Evolutionary conservation across 2,888 invertebrate genomes (phyloP), one percentile per base, ranked within the genome.

Genomic region (Limnephilus auricula): DNA sequence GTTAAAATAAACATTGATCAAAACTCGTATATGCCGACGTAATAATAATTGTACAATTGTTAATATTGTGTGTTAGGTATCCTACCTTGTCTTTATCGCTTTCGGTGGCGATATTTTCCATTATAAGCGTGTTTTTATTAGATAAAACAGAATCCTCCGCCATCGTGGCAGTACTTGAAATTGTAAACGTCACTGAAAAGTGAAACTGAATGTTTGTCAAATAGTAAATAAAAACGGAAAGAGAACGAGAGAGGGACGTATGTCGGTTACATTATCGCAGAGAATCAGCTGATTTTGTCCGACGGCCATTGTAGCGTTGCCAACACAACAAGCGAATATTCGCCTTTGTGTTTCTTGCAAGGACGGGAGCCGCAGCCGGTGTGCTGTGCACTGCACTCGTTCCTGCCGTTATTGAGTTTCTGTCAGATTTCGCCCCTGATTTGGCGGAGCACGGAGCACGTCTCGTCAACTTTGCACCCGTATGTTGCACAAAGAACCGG

Each of bases 301-400:
- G 80, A 83, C 65, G 82, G 88, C 79, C 31, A 65, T 65, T 65
- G 25, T 65, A 6, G 65, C 65, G 25, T 25, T 90, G 89, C 91
- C 92, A 92, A 92, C 92, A 82, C 91, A 88, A 92, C 91, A 79
- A 89, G 45, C 50, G 79, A 88, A 88, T 89, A 84, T 84, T 84
- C n/a, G 37, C 88, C 92, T 92, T 92, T 92, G 92, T 92, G 92
- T 92, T 92, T 92, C 91, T 87, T 88, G 90, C 83, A 83, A 92
- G 88, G 90, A 89, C 85, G 85, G 89, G 90, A 45, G 32, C 88
- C 92, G 89, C 90, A 85, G 90, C 91, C 92, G 90, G 91, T 82
- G 89, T 79, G 40, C 40, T 82, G 89, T 79, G 40, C 40, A 40
- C 40, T 40, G 83, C 79, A 79, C 25, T 65, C 65, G 65, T 88